Conservation (phyloP, 2,797 vertebrate species). For the Lophotriccus pileatus region DNA sequence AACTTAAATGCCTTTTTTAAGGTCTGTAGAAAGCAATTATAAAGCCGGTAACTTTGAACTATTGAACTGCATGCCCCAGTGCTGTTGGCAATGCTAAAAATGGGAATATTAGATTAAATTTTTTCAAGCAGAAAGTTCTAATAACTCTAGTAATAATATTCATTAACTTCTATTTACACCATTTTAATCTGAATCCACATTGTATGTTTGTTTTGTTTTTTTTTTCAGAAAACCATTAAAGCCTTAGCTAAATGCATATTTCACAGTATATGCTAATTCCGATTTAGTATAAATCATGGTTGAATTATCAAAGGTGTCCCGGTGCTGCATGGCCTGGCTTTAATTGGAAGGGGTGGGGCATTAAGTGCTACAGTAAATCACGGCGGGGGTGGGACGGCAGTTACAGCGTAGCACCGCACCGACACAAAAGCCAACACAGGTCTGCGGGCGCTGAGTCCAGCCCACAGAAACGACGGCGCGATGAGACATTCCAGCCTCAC, state of each 20-base stretch:
- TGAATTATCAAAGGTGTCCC: background rate
- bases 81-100: conserved; percentile 35
- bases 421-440: rapidly evolving
- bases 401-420: rapidly evolving
- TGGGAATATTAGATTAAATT: conserved; percentile 61
- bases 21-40: conserved; percentile 54
- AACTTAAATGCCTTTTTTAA: conserved; percentile 56
- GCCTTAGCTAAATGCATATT: background rate
- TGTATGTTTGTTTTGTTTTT: background rate
- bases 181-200: conserved; percentile 51
- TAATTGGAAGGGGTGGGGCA: background rate
- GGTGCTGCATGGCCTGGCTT: background rate
- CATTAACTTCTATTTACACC: conserved; percentile 70
- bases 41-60: conserved; percentile 60
- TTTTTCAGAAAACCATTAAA: background rate
- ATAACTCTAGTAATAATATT: conserved; percentile 68
- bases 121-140: conserved; percentile 69
- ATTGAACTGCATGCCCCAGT: conserved; percentile 46
- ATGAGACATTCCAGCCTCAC: background rate
- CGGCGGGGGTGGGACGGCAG: background rate
- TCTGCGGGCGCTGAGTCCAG: rapidly evolving
- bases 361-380: background rate
- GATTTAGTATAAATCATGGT: background rate
- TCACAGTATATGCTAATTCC: background rate
- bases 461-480: rapidly evolving